A percentile compares a stretch with the other conserved stretches of the same genome.
Evolutionary conservation across 1,140 invertebrate genomes (phyloP).

Genomic region (Orussus abietinus): DNA sequence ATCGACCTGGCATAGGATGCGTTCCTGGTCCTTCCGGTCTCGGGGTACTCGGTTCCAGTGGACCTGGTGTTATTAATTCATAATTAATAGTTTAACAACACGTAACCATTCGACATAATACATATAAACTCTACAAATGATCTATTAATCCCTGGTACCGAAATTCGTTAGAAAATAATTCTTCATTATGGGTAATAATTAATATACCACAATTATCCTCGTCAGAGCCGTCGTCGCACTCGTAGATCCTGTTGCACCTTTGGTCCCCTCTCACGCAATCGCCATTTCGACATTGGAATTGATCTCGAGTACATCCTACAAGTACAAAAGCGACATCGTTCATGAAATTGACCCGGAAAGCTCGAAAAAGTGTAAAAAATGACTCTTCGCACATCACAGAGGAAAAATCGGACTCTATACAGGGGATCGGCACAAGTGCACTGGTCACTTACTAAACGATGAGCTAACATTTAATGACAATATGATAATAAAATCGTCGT

Average conservation of each 20-base stretch:
- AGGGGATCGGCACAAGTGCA: slow-evolving; percentile 2
- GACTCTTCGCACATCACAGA: slow-evolving; percentile 11
- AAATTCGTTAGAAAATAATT: too few relatives aligned
- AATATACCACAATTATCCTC: slow-evolving; percentile 65
- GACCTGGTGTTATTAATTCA: neutral
- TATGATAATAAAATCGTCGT: neutral
- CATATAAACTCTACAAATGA: neutral
- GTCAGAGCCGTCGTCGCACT: slow-evolving; percentile 68
- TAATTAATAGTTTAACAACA: slow-evolving; percentile 3
- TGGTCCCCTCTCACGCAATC: slow-evolving; percentile 55
- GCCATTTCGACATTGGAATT: slow-evolving; percentile 60
- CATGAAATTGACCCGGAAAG: neutral
- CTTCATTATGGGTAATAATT: too few relatives aligned
- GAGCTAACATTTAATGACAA: slow-evolving; percentile 16
- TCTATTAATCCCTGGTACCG: too few relatives aligned
- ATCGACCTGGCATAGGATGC: slow-evolving; percentile 34
- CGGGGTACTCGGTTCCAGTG: slow-evolving; percentile 2
- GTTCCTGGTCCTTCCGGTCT: slow-evolving; percentile 17
- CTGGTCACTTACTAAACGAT: slow-evolving; percentile 18
- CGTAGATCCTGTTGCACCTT: slow-evolving; percentile 55
- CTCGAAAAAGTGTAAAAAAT: neutral
- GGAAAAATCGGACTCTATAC: slow-evolving; percentile 12
- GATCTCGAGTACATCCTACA: slow-evolving; percentile 45
- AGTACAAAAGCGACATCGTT: slow-evolving; percentile 14
- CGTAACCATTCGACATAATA: neutral